Conservation (phyloP, 2,888 invertebrate genomes). For the Rotaria macrura region DNA sequence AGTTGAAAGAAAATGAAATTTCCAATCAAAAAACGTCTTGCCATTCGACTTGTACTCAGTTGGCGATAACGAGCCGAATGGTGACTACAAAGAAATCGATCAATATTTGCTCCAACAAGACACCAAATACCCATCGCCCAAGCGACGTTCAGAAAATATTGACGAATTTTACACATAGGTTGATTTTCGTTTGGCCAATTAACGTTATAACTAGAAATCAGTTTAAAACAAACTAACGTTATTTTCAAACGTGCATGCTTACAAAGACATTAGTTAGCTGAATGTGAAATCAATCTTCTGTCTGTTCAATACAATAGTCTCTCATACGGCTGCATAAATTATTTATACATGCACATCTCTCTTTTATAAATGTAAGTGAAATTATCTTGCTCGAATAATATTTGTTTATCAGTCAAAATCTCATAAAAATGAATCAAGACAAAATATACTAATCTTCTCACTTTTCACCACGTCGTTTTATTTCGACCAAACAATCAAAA, state of each 20-base stretch:
- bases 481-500: too few relatives aligned
- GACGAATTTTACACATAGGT: not conserved
- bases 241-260: not conserved
- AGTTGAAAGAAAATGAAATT: not conserved
- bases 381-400: too few relatives aligned
- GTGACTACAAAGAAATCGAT: not conserved
- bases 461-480: too few relatives aligned
- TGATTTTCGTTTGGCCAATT: not conserved
- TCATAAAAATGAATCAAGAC: too few relatives aligned
- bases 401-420: too few relatives aligned
- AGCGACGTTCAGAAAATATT: not conserved
- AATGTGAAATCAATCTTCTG: too few relatives aligned
- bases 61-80: not conserved
- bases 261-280: too few relatives aligned
- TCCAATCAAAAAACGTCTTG: not conserved
- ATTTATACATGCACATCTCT: too few relatives aligned
- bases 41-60: not conserved
- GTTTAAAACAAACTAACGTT: not conserved
- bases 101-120: not conserved
- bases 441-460: too few relatives aligned
- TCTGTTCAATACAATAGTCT: too few relatives aligned
- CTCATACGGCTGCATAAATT: too few relatives aligned
- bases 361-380: too few relatives aligned
- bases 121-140: not conserved
- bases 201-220: not conserved